Evolutionary conservation across 1,140 invertebrate species (phyloP), one percentile per base, ranked within the genome.

Genomic region (Brachionus angularis): DNA sequence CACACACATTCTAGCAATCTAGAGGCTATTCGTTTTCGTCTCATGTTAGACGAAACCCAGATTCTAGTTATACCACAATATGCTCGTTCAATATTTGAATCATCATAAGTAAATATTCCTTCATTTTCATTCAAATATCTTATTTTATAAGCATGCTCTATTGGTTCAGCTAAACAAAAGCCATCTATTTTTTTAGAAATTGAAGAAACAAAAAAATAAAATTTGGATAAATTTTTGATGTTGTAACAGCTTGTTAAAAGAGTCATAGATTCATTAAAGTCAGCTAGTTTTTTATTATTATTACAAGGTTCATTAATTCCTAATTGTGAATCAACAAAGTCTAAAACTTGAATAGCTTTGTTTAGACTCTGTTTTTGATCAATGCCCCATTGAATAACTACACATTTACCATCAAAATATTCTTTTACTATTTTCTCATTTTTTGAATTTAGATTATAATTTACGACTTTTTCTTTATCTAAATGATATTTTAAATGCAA

Each of bases 281-380:
- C n/a, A n/a, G n/a, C n/a, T n/a, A n/a, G n/a, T n/a, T n/a, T n/a
- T n/a, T n/a, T n/a, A n/a, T n/a, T n/a, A n/a, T n/a, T n/a, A n/a
- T n/a, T n/a, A n/a, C n/a, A n/a, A n/a, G n/a, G n/a, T n/a, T 58
- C 53, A 29, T 58, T 58, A 4, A 58, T 58, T 58, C 53, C 53
- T 25, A 58, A 39, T 39, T 58, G 33, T 21, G 16, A 23, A 58
- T 58, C 53, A 23, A 58, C 53, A 58, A 39, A 58, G 18, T 58
- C 53, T 21, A 58, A 21, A 25, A 58, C 18, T 58, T 58, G 53
- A 23, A 58, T 25, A n/a, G 53, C 53, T 23, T 58, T 58, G 23
- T 29, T 21, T 3, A 58, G 0, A 23, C n/a, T 21, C 25, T 36
- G 23, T 39, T 58, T 58, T 25, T 25, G 18, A 58, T 58, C 53